A percentile compares a stretch with the other conserved stretches of the same genome.
Evolutionary conservation across 2,888 invertebrate genomes (phyloP).

Genomic region (Serrognathus titanus): DNA sequence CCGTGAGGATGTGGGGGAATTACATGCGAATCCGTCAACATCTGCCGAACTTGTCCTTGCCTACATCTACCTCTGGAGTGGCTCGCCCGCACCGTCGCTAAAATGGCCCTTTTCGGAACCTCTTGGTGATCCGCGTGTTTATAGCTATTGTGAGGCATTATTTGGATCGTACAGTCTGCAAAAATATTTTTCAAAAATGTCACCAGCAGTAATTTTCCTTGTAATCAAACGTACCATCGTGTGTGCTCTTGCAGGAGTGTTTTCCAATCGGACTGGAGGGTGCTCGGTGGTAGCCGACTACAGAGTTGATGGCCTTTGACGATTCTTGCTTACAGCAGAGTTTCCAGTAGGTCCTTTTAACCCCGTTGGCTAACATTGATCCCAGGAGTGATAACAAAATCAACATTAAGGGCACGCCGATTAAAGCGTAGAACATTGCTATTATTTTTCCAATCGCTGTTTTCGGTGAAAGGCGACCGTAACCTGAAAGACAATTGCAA

Average conservation of each 20-base stretch:
- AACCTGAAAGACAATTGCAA: constrained; percentile 56
- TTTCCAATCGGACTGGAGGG: constrained; percentile 53
- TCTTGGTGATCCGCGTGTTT: constrained; percentile 36
- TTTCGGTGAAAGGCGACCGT: constrained; percentile 80
- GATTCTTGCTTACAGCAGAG: constrained; percentile 44
- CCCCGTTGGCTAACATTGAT: constrained; percentile 72
- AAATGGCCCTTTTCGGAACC: constrained; percentile 42
- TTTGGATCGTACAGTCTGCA: constrained; percentile 22
- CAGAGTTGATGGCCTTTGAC: constrained; percentile 18
- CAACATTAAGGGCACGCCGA: constrained; percentile 84
- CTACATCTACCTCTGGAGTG: constrained; percentile 44
- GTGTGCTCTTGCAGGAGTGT: constrained; percentile 46
- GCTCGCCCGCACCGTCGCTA: constrained; percentile 45
- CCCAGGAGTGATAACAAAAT: constrained; percentile 83
- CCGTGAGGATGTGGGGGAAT: constrained; percentile 40
- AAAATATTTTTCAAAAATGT: no score
- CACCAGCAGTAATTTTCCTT: constrained; percentile 1
- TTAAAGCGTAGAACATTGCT: constrained; percentile 81
- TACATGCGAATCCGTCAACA: constrained; percentile 53
- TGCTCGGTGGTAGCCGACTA: constrained; percentile 54
- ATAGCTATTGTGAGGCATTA: constrained; percentile 37
- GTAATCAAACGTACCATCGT: constrained; percentile 31
- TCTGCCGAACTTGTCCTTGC: constrained; percentile 41
- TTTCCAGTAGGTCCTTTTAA: constrained; percentile 64
- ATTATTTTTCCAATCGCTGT: constrained; percentile 79